phyloP scores from a whole-genome alignment of 2,113 vertebrate genomes.

The Circaetus cinerascens region DNA sequence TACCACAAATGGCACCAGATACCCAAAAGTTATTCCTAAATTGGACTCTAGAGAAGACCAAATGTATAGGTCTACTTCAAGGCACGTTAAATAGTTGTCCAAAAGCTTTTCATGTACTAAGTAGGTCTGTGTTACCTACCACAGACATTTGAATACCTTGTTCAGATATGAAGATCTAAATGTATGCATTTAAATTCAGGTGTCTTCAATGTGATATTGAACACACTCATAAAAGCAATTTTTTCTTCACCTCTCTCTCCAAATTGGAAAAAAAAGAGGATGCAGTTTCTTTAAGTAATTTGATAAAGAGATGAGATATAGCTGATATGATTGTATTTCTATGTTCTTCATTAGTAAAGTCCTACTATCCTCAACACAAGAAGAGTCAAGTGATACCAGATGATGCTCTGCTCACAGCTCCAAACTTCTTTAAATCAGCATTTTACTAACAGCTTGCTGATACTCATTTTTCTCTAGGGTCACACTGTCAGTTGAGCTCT shows the following conservation, averaged over 20 bases:
- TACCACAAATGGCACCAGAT: background rate
- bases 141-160: background rate
- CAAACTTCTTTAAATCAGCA: background rate
- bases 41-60: background rate
- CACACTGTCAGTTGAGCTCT: background rate
- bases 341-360: background rate
- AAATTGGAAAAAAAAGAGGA: no score
- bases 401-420: background rate
- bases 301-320: background rate
- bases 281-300: background rate
- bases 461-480: background rate
- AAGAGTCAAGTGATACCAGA: background rate
- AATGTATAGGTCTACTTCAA: background rate
- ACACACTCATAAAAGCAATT: background rate
- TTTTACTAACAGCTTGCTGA: background rate
- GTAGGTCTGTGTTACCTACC: background rate
- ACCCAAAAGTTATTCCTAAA: background rate
- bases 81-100: background rate
- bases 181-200: background rate
- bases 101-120: background rate
- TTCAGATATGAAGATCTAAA: background rate
- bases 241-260: no score
- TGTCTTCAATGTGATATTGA: background rate
- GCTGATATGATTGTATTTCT: background rate
- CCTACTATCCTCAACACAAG: background rate